Percentiles rank a stretch among this genome's conserved stretches.
Conservation (phyloP, 2,888 invertebrate species). For the Nomada ruficornis region DNA sequence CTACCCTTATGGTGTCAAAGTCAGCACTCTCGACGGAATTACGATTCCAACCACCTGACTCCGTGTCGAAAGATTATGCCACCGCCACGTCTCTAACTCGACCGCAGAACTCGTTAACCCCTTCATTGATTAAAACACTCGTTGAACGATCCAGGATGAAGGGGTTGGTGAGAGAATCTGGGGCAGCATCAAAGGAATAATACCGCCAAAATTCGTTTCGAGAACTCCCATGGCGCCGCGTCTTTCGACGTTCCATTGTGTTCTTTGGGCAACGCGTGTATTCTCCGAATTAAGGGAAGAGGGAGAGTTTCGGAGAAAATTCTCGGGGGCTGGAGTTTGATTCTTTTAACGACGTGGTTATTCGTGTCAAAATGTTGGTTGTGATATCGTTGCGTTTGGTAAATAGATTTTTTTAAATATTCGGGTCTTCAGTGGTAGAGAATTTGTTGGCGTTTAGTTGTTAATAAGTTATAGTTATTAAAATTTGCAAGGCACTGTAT, state of each 20-base stretch:
- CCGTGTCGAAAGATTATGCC: conserved; percentile 73
- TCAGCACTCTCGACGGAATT: conserved; percentile 59
- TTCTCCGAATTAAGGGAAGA: not conserved
- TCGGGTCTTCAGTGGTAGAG: too few relatives aligned
- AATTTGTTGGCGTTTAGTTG: too few relatives aligned
- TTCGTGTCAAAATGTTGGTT: too few relatives aligned
- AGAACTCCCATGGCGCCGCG: conserved; percentile 60
- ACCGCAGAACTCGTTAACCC: conserved; percentile 72
- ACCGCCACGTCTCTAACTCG: conserved; percentile 30
- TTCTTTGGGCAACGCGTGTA: not conserved
- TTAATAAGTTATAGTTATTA: too few relatives aligned
- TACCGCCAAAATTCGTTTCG: conserved; percentile 66
- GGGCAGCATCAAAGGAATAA: conserved; percentile 34
- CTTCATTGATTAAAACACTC: conserved; percentile 55
- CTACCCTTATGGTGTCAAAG: conserved; percentile 79
- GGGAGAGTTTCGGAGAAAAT: not conserved
- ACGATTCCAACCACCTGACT: conserved; percentile 74
- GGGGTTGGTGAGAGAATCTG: conserved; percentile 23
- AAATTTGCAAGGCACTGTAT: too few relatives aligned
- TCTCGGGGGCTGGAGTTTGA: too few relatives aligned
- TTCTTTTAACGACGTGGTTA: too few relatives aligned
- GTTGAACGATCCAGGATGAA: conserved; percentile 6
- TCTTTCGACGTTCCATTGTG: conserved; percentile 7
- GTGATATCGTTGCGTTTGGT: too few relatives aligned
- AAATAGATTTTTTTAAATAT: too few relatives aligned